Base-by-base conservation (phyloP, 2,888 invertebrate species). In the Eristalinus aeneus region DNA sequence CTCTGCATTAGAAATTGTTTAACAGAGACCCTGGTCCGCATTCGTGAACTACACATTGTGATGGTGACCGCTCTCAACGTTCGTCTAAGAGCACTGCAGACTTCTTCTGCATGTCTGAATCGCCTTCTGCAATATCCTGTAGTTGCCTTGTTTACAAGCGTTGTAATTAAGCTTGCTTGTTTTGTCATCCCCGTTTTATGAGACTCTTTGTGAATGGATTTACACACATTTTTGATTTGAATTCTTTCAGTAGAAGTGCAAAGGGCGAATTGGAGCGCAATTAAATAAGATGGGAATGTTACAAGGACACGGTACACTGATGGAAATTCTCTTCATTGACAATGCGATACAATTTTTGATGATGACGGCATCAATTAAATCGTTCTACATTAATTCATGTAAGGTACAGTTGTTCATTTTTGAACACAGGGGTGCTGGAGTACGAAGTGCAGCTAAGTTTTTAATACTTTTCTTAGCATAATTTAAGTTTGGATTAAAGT, bases 221-320 rank as follows among this genome's bases (percentile, higher is more conserved):
- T 88, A 88, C 88, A 87, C 88, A 88, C 88, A 89, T 89, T 89
- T 89, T 88, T 89, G 88, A 89, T 89, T 88, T 76, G 89, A 88
- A 88, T 88, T 75, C 86, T 75, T 4, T 31, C 20, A 64, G 27
- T 5, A 27, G 2, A 27, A 27, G 5, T n/a, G 27, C 27, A 27
- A 27, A 72, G 75, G 71, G 71, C 53, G 69, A 72, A 75, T 54
- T 27, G 2, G 27, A 3, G 27, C 27, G 27, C 27, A 27, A 27
- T 27, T 27, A 27, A 27, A 27, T n/a, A n/a, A n/a, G n/a, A n/a
- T n/a, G n/a, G n/a, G n/a, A n/a, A n/a, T n/a, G n/a, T n/a, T n/a
- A n/a, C n/a, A n/a, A n/a, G n/a, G n/a, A n/a, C n/a, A n/a, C n/a
- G n/a, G n/a, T n/a, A n/a, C n/a, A n/a, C n/a, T n/a, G n/a, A n/a